A percentile compares a stretch with the other conserved stretches of the same genome.
Conservation (phyloP, 2,113 vertebrate genomes). For the Colossoma macropomum region DNA sequence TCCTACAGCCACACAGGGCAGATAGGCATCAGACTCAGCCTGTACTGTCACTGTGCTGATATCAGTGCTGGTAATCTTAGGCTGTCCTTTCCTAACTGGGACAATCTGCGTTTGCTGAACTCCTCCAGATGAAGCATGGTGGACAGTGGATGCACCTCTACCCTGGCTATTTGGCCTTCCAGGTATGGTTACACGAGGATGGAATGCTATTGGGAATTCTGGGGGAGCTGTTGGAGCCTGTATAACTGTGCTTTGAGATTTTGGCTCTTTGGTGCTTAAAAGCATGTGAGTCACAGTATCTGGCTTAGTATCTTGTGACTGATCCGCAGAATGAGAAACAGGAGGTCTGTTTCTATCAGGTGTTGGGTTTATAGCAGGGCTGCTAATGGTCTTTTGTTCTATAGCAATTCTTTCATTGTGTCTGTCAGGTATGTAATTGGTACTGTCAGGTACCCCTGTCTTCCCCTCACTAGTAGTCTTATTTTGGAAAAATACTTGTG, state of each 20-base stretch:
- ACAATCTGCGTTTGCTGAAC: conserved; percentile 58
- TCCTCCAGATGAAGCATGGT: conserved; percentile 46
- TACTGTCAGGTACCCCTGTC: conserved; percentile 52
- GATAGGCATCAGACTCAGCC: conserved; percentile 79
- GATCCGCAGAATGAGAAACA: conserved; percentile 37
- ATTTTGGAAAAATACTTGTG: conserved; percentile 22
- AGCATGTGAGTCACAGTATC: conserved; percentile 24
- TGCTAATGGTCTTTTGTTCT: conserved; percentile 60
- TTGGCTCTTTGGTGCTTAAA: conserved; percentile 37
- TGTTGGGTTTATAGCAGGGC: conserved; percentile 10
- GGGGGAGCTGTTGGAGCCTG: conserved; percentile 43
- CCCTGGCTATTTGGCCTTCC: conserved; percentile 30
- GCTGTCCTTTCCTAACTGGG: conserved; percentile 68
- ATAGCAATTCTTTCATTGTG: conserved; percentile 52
- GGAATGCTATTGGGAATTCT: conserved; percentile 33
- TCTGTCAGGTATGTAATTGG: conserved; percentile 70
- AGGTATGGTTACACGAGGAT: conserved; percentile 40
- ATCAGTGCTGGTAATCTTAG: conserved; percentile 74
- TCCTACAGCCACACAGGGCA: conserved; percentile 85
- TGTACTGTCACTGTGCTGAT: conserved; percentile 74
- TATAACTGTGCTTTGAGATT: background rate
- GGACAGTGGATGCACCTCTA: conserved; percentile 48
- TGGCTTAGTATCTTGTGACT: conserved; percentile 48
- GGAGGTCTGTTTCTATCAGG: conserved; percentile 54
- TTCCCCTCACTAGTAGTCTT: conserved; percentile 37